phyloP scores from a whole-genome alignment of 2,888 invertebrate genomes.

The Pyrrhosoma nymphula region DNA sequence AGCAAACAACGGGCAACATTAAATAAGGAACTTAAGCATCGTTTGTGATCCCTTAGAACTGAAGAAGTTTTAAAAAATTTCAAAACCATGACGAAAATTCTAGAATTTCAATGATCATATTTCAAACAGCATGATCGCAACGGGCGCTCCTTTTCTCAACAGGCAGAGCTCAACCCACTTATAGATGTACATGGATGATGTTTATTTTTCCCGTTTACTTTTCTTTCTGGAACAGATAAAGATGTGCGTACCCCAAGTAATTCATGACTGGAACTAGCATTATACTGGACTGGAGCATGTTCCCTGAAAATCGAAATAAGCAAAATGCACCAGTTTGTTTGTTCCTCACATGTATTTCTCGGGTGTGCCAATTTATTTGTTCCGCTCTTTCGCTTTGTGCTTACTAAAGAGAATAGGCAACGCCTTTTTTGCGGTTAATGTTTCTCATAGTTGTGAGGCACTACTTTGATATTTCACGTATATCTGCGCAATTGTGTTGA shows the following conservation, averaged over 20 bases:
- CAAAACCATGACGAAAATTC: too few species aligned
- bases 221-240: not conserved
- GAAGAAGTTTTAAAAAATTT: too few species aligned
- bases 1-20: too few species aligned
- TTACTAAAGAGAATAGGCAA: constrained; percentile 22
- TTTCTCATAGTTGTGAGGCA: not conserved
- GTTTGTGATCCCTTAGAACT: too few species aligned
- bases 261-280: not conserved
- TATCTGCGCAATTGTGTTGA: not conserved
- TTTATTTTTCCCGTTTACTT: not conserved
- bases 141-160: too few species aligned
- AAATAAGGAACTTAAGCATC: too few species aligned
- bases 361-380: not conserved
- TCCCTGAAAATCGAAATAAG: not conserved
- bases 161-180: too few species aligned
- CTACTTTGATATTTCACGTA: not conserved
- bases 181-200: too few species aligned
- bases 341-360: not conserved
- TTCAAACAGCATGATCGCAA: too few species aligned
- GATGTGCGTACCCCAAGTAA: not conserved
- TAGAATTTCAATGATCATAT: too few species aligned
- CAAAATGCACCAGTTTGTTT: not conserved
- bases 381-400: not conserved
- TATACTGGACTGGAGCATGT: not conserved
- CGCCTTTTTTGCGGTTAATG: not conserved